Base-by-base conservation (phyloP, 1,140 invertebrate genomes). In the Cataglyphis hispanica region DNA sequence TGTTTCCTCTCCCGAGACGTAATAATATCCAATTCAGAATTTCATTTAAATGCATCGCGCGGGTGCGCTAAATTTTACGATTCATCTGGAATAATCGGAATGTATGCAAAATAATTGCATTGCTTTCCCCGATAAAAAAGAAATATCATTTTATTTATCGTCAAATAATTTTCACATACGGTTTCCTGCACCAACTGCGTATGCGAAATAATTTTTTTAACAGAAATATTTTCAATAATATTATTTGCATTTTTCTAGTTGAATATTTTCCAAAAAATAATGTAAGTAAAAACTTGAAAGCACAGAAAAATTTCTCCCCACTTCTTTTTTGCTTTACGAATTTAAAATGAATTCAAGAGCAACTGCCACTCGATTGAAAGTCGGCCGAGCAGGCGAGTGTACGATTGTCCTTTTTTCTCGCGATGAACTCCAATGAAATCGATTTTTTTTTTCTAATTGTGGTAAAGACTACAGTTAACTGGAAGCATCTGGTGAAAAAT, bases 381-480 rank as follows among this genome's bases (percentile, higher is more conserved):
- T 22, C 31, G 31, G 25, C 25, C 67, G 34, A 22, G 25, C n/a
- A 81, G 72, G 78, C 67, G 74, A 72, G 74, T 74, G 67, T 4
- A 19, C 37, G 50, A 70, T 72, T 16, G 53, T 72, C 50, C 25
- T 69, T 11, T 83, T 74, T 25, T 4, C 4, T 19, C 37, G 11
- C 13, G 66, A 13, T 22, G 22, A 37, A 13, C 11, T n/a, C 19
- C 66, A 67, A 67, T 37, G 13, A 34, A 83, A 83, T 83, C 78
- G 67, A 83, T 83, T 61, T 83, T 83, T 83, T 83, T 83, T 83
- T 83, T 40, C n/a, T 74, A 83, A 83, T 83, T 74, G 56, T 27
- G 56, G 60, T 74, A 72, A 61, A 83, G 53, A 40, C n/a, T 43
- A 58, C 34, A 53, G 19, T n/a, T 69, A 80, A 80, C 19, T 16